These are phyloP conservation scores for Delia radicum DNA, from an alignment of 1,140 invertebrate genomes.

Conservation along the genomic window DNA sequence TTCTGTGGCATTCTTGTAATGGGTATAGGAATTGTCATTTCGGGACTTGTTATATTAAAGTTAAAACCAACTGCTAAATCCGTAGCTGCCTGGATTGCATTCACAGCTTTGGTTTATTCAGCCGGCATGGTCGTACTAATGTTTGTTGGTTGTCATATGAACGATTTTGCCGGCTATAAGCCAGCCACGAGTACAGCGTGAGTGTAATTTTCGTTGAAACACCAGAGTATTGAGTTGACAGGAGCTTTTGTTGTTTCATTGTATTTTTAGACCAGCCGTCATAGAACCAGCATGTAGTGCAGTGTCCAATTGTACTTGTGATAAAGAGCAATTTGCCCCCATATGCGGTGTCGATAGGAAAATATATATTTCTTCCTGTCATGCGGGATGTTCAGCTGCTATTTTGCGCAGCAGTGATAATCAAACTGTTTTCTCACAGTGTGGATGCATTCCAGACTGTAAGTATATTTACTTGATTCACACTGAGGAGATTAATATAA, in stretches of 20 bases:
- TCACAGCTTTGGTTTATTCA: slow-evolving; percentile 83
- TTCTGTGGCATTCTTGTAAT: slow-evolving; percentile 90
- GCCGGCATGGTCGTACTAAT: slow-evolving; percentile 83
- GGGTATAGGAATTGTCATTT: slow-evolving; percentile 85
- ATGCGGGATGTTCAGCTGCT: slow-evolving; percentile 78
- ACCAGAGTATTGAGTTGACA: neutral
- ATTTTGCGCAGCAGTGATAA: slow-evolving; percentile 50
- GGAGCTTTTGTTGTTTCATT: neutral
- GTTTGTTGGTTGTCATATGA: slow-evolving; percentile 86
- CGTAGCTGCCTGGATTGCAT: slow-evolving; percentile 88
- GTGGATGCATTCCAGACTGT: slow-evolving; percentile 67
- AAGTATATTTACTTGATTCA: slow-evolving; percentile 10
- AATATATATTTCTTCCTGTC: slow-evolving; percentile 87
- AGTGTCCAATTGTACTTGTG: slow-evolving; percentile 67
- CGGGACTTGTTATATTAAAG: slow-evolving; percentile 80
- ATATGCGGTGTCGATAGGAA: slow-evolving; percentile 77
- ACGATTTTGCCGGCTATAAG: slow-evolving; percentile 73
- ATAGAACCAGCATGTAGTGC: slow-evolving; percentile 65
- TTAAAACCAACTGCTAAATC: slow-evolving; percentile 80
- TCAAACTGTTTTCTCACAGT: slow-evolving; percentile 74
- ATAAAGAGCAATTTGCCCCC: slow-evolving; percentile 74
- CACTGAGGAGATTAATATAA: neutral
- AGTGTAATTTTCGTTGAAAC: slow-evolving; percentile 4
- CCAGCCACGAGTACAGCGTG: slow-evolving; percentile 37
- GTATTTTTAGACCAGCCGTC: slow-evolving; percentile 37